Base-by-base conservation (phyloP, 2,888 invertebrate species). In the Torymus auratus region DNA sequence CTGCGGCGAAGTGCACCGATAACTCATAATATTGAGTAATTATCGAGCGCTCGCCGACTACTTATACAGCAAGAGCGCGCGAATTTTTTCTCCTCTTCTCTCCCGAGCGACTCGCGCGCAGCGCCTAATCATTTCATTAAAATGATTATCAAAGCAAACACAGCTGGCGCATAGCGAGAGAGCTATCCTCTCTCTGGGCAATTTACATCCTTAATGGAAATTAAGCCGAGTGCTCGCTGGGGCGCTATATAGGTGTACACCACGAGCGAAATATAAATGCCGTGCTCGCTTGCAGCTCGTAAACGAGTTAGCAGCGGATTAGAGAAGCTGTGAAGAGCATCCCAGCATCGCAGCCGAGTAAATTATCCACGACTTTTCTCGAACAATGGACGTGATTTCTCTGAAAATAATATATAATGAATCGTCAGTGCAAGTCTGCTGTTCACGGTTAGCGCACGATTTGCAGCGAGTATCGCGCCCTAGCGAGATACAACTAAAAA, bases 341-440 rank as follows among this genome's bases (percentile, higher is more conserved):
- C 53, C 67, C 56, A 72, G 58, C n/a, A 23, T 58, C 10, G 60
- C 61, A 72, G 69, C 78, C 78, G 81, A 56, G 62, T 77, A 79
- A 76, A 82, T 83, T 79, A 80, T 78, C 80, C 83, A 84, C 84
- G 84, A 84, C 83, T 81, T 23, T n/a, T 61, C 20, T 20, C 78
- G 80, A 82, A 84, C 84, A 83, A 84, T 83, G 83, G 81, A 71
- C 81, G 62, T 70, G 83, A 81, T 82, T 84, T 84, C 83, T 83
- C 84, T 82, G 80, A 80, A 75, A 84, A 83, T 84, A 84, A 82
- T 84, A 20, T 84, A 20, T 20, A 84, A 82, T 77, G 82, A 79
- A 82, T 82, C 80, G 82, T 41, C 77, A 80, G 68, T 70, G 72
- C 75, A 73, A 75, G 75, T 76, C 74, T 77, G 80, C 64, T 75